Evolutionary conservation across 2,797 vertebrate species (phyloP).

Genomic region (Neomorphus geoffroyi): DNA sequence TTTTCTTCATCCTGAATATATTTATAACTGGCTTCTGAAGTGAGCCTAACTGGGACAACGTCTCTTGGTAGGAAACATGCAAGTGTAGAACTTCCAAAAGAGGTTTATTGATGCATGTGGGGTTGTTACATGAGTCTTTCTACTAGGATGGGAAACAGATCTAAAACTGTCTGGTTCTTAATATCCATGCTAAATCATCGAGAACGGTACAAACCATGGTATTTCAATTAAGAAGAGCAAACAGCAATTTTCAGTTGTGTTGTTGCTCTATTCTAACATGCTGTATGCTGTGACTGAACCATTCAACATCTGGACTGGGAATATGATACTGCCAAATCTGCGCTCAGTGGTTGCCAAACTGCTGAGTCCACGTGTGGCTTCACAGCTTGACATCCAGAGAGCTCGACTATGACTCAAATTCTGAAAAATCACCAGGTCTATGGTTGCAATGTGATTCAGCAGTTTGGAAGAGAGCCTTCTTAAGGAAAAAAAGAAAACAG

Average conservation of each 20-base stretch:
- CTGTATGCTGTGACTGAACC: background rate
- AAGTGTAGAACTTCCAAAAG: background rate
- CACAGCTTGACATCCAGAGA: conserved; percentile 23
- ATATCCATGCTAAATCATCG: background rate
- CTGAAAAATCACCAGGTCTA: conserved; percentile 28
- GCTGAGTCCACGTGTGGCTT: conserved; percentile 18
- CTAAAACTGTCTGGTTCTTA: background rate
- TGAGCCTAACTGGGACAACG: background rate
- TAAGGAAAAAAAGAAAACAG: background rate
- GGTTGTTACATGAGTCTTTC: background rate
- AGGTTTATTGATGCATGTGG: background rate
- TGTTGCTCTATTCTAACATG: background rate
- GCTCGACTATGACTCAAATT: conserved; percentile 35
- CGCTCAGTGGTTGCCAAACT: background rate
- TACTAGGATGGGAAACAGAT: background rate
- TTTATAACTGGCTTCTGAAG: background rate
- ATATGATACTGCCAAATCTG: conserved; percentile 15
- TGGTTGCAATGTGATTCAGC: conserved; percentile 51
- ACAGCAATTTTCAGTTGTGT: conserved; percentile 1
- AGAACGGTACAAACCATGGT: background rate
- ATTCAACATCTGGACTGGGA: conserved; percentile 37
- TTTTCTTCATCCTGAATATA: background rate
- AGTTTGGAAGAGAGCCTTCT: conserved; percentile 25
- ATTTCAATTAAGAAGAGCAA: conserved; percentile 18
- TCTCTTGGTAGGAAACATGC: background rate